Base-by-base conservation (phyloP, 2,797 vertebrate genomes). In the Rachycentron canadum region DNA sequence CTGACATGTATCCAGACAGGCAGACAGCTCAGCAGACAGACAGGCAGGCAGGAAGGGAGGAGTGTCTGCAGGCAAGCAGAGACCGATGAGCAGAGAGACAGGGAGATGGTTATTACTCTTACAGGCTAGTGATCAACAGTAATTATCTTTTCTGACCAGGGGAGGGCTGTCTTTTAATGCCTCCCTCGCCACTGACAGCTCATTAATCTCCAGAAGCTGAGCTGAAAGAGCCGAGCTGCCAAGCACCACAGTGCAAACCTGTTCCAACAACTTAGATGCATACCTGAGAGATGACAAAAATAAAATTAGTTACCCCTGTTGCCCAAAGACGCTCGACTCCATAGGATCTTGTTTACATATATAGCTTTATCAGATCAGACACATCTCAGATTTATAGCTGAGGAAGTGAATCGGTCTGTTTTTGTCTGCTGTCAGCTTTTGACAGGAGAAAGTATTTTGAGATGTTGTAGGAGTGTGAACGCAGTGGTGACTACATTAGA, bases 201-300 rank as follows among this genome's bases (percentile, higher is more conserved):
- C 91, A 93, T 93, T 94, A 92, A 91, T 94, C 92, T 90, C 65
- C 84, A 25, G 87, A 80, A 65, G 77, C 84, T 69, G 72, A 80
- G 80, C 52, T 21, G 59, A 78, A 73, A 56, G 75, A 68, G 57
- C 62, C 68, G 52, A 49, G 79, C 76, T 86, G 81, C 81, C 84
- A 83, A 68, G 59, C 70, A 25, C 26, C 10, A 0, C 58, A 49
- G 83, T 50, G 2, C 74, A 77, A 89, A 90, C 91, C 81, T 91
- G 90, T 88, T 91, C 66, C 57, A 69, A 89, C 87, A 90, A 76
- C 84, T 69, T 65, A 41, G 75, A 86, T 14, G 73, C 84, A 92
- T 90, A 89, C 85, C 85, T 86, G 77, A 89, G 80, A 76, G 71
- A 80, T 83, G 82, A 88, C 78, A 73, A 43, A 66, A 77, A 73